phyloP scores from a whole-genome alignment of 2,797 vertebrate genomes.

The Parotocinclus haroldoi region DNA sequence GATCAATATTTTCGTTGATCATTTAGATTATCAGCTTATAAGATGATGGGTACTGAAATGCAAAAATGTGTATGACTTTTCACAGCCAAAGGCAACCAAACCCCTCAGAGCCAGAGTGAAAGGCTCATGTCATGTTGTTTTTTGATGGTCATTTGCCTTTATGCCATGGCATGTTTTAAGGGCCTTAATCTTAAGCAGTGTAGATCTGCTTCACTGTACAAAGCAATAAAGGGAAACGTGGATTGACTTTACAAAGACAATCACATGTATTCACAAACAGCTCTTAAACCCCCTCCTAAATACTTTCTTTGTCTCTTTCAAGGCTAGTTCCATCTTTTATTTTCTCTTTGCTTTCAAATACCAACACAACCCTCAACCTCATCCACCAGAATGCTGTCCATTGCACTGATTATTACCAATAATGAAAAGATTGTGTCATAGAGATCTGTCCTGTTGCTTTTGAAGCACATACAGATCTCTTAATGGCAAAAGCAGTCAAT shows the following conservation, averaged over 20 bases:
- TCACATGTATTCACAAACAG: constrained; percentile 20
- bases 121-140: constrained; percentile 40
- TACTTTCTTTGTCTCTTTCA: not conserved
- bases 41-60: constrained; percentile 53
- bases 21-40: constrained; percentile 43
- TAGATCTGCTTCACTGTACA: constrained; percentile 48
- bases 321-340: not conserved
- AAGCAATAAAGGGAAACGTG: constrained; percentile 51
- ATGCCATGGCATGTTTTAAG: constrained; percentile 51
- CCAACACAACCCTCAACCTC: constrained; percentile 42
- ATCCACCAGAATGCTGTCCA: constrained; percentile 47
- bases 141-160: constrained; percentile 44
- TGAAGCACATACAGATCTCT: constrained; percentile 19
- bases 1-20: constrained; percentile 15
- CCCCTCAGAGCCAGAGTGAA: constrained; percentile 46
- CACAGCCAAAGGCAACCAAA: constrained; percentile 59
- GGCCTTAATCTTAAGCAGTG: constrained; percentile 46
- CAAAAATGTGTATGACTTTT: constrained; percentile 49
- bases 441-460: constrained; percentile 27
- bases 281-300: constrained; percentile 1
- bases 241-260: constrained; percentile 22
- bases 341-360: constrained; percentile 19
- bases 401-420: constrained; percentile 48
- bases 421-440: constrained; percentile 20
- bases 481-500: constrained; percentile 34